Base-by-base conservation (phyloP, 2,797 vertebrate species). In the Meda fulgida region DNA sequence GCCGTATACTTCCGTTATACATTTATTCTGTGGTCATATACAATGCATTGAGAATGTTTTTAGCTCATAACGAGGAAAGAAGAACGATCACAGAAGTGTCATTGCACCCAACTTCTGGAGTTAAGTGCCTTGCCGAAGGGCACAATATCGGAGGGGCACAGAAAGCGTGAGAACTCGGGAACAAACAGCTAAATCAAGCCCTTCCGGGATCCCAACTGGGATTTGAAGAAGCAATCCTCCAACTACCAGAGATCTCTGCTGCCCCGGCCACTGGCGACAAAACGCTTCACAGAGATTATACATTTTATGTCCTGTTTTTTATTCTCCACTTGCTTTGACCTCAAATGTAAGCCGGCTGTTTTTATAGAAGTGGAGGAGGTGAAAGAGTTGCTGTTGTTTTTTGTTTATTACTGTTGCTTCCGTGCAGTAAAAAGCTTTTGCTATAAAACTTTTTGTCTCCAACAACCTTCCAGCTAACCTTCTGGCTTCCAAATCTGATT, bases 241-340 rank as follows among this genome's bases (percentile, higher is more conserved):
- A n/a, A 21, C 66, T 13, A 70, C 7, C 5, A 38, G 46, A 40
- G 48, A 69, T 31, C 55, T 72, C 53, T 23, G 53, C 36, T 29
- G 18, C 80, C 36, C 66, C 53, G 26, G 69, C 80, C 53, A 72
- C 80, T 72, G 19, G 38, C 36, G 67, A 72, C 36, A 40, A 69
- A 26, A 36, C 48, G 23, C 79, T 80, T 70, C 34, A 46, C 69
- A 82, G 38, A 72, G 53, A 60, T 72, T 60, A 34, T 69, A 72
- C 1, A 81, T 72, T 60, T 82, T n/a, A 82, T 82, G 69, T 82
- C 69, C 36, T 46, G 38, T 58, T 72, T 81, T 70, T 81, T 71
- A 71, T 81, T 40, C 79, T 81, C 34, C 16, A 36, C 67, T 71
- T 14, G 80, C 80, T 82, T 82, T 82, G 80, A 82, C 80, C 80